Evolutionary conservation across 2,113 vertebrate genomes (phyloP).

Genomic region (Climacteris rufus): DNA sequence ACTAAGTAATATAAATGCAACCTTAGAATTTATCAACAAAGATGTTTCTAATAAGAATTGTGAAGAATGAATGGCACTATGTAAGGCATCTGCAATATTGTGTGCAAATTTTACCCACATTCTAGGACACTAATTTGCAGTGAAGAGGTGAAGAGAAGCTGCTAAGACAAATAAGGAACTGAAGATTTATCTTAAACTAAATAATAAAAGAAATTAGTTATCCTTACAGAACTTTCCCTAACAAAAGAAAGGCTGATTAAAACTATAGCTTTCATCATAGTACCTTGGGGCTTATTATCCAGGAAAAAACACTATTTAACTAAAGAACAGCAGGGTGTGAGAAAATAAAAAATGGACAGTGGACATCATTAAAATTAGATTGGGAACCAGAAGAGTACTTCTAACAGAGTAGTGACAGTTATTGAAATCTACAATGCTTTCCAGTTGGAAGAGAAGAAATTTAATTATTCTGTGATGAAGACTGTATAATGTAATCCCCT

Average conservation of each 20-base stretch:
- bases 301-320: not conserved
- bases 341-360: not conserved
- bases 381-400: not conserved
- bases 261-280: not conserved
- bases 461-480: not conserved
- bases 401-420: not conserved
- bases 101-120: not conserved
- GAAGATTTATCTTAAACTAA: not conserved
- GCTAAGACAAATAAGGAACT: not conserved
- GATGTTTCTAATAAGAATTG: not conserved
- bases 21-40: not conserved
- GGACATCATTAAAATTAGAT: not conserved
- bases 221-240: not conserved
- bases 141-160: not conserved
- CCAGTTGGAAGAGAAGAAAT: not conserved
- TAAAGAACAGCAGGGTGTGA: not conserved
- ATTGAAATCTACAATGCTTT: not conserved
- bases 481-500: not conserved
- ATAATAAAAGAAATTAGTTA: not conserved
- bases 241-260: not conserved
- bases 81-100: not conserved
- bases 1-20: not conserved
- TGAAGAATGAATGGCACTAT: not conserved
- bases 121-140: not conserved
- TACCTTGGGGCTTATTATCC: not conserved